Base-by-base conservation (phyloP, 1,140 invertebrate species). In the Aphaenogaster ashmeadi region DNA sequence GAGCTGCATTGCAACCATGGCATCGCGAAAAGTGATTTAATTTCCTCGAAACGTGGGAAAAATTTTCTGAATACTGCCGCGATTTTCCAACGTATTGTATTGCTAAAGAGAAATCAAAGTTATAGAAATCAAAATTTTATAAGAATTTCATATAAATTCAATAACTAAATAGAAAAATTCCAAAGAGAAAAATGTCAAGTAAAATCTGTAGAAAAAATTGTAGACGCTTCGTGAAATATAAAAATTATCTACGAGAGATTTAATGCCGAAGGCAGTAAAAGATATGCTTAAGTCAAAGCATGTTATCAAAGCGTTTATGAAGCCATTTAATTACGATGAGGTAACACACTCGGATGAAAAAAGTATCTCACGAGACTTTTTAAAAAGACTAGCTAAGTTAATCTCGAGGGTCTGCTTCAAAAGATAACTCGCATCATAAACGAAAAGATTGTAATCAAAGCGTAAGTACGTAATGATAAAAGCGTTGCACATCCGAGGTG, bases 391-490 rank as follows among this genome's bases (percentile, higher is more conserved):
- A 60, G 27, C 60, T 52, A 18, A 13, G 47, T 60, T 84, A 84
- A 72, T 74, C 41, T 60, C 41, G 13, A 60, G 38, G 27, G 41
- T 36, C 21, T 15, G 27, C 18, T 36, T 38, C 21, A 33, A 21
- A 74, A 50, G 80, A 50, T 74, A 60, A 83, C 47, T 44, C 27
- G 18, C 41, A n/a, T 33, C 36, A 6, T 81, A 71, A 81, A 62
- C 33, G 27, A 15, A 47, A 72, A 50, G 13, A 56, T 50, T 47
- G n/a, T 74, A 60, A 84, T 60, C 54, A 60, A 50, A 75, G 54
- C 8, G 41, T 38, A 52, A 15, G 33, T 47, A 47, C 27, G 41
- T 71, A 60, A 84, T 50, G 69, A 81, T 71, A 81, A 81, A 81
- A 60, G n/a, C 13, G 52, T 38, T 13, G 38, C 9, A 18, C 27